Evolutionary conservation across 1,140 invertebrate genomes (phyloP).

Genomic region (Euwallacea similis): DNA sequence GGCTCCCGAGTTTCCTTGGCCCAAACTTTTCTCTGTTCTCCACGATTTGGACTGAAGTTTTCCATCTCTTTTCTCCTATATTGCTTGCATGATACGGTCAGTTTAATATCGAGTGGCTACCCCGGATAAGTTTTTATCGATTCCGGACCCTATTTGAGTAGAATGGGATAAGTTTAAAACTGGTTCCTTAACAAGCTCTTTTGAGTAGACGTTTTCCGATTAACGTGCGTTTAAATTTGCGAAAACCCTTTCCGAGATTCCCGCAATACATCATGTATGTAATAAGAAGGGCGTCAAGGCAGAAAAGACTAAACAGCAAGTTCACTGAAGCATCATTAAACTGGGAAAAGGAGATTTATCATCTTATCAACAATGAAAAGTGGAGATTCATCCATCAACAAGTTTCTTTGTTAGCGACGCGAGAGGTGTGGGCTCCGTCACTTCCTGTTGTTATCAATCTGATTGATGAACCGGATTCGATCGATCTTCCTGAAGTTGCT

Average conservation of each 20-base stretch:
- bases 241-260: too few species aligned
- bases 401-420: slow-evolving; percentile 44
- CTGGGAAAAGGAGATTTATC: slow-evolving; percentile 42
- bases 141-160: slow-evolving; percentile 28
- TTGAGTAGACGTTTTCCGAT: too few species aligned
- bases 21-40: slow-evolving; percentile 3
- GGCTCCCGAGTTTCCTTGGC: slow-evolving; percentile 29
- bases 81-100: slow-evolving; percentile 46
- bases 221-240: too few species aligned
- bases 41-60: background rate
- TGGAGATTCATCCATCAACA: slow-evolving; percentile 48
- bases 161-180: slow-evolving; percentile 1
- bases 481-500: slow-evolving; percentile 38
- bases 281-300: background rate
- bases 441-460: slow-evolving; percentile 50
- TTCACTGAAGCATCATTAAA: slow-evolving; percentile 34
- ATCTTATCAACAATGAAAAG: slow-evolving; percentile 47
- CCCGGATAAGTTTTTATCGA: slow-evolving; percentile 42
- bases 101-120: slow-evolving; percentile 49
- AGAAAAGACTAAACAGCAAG: slow-evolving; percentile 20
- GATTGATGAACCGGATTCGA: slow-evolving; percentile 46
- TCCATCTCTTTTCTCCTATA: slow-evolving; percentile 19
- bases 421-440: slow-evolving; percentile 45
- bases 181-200: background rate
- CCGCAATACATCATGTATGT: background rate